Base-by-base conservation (phyloP, 2,888 invertebrate genomes). In the Carcina quercana region DNA sequence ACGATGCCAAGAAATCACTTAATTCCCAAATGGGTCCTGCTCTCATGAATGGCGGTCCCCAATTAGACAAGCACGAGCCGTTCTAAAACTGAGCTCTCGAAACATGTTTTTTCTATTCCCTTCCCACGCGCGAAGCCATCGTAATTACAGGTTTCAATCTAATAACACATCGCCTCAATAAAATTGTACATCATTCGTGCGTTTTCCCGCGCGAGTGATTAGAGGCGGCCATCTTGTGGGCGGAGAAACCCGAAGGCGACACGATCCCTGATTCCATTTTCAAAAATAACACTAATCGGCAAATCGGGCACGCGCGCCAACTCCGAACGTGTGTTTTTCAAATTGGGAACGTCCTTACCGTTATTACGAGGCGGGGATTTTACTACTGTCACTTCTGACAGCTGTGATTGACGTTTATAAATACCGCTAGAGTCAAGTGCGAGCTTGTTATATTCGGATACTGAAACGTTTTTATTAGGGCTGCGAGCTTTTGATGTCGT, bases 141-240 rank as follows among this genome's bases (percentile, higher is more conserved):
- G 67, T 83, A 82, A 83, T 83, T 75, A 79, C 71, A 74, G 76
- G 79, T 78, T 80, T 64, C 65, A 65, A 57, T 56, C 66, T 83
- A 83, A 83, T 83, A 82, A 83, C 76, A 80, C 71, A 79, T 82
- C 76, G 72, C 76, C 72, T 73, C 76, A 76, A 78, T 80, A 73
- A 82, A 82, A 82, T 79, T 79, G 79, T 82, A 79, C 80, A 83
- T 80, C 79, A 80, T 79, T 80, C 68, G 59, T 63, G 66, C 69
- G 53, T 59, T 62, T 73, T 73, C 78, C 78, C 73, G 79, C 68
- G 73, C 68, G 62, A 14, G 63, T 78, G 80, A 82, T 80, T 80
- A 82, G 75, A 65, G 72, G 71, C 79, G 65, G 82, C 83, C 83
- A 83, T 83, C 68, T 83, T 83, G 82, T 72, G 74, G 83, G 83